Evolutionary conservation across 2,113 vertebrate genomes (phyloP).

Genomic region (Pteropus alecto): DNA sequence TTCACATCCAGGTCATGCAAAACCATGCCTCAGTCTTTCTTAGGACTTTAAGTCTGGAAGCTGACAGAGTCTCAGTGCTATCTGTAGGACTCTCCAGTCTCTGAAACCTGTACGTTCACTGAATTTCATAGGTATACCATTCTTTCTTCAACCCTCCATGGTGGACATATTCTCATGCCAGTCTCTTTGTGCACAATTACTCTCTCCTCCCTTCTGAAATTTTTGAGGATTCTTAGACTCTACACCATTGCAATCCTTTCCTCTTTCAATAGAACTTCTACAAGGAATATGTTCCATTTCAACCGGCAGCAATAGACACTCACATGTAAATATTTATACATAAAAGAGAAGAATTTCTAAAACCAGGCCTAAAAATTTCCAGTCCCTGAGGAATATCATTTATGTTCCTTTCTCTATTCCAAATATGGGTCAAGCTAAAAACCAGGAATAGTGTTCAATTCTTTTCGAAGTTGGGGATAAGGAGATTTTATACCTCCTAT

Average conservation of each 20-base stretch:
- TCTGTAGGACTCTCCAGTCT: background rate
- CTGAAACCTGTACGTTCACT: background rate
- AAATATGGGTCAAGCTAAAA: background rate
- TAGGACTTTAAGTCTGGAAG: background rate
- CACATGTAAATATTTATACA: no score
- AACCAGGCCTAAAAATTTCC: background rate
- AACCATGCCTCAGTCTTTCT: background rate
- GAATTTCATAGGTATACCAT: background rate
- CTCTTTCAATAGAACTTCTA: background rate
- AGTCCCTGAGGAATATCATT: background rate
- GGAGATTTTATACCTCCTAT: background rate
- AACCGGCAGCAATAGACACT: background rate
- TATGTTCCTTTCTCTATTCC: background rate
- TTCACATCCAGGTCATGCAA: background rate
- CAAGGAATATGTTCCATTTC: background rate
- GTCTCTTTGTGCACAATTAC: background rate
- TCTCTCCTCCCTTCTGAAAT: background rate
- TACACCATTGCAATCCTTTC: rapidly evolving
- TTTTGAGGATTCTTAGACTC: background rate
- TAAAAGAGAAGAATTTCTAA: background rate
- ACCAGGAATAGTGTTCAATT: background rate
- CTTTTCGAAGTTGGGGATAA: background rate
- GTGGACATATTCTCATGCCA: background rate
- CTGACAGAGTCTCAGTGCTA: background rate
- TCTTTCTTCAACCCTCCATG: background rate